These are phyloP conservation scores for Mastacembelus armatus DNA, from an alignment of 2,797 vertebrate species.

Conservation along the genomic window DNA sequence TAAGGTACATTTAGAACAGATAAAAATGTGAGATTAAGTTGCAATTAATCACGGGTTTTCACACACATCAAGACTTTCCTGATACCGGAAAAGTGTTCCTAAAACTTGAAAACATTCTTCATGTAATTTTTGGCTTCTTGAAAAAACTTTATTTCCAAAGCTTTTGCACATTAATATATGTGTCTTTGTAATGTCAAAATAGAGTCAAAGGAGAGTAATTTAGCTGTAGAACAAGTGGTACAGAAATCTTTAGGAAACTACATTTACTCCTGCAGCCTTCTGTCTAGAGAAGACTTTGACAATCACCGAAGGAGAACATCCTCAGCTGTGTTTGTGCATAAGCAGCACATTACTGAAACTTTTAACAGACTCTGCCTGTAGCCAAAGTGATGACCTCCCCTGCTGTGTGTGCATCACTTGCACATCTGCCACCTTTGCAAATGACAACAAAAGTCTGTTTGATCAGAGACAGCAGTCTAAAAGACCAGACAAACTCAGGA, in stretches of 20 bases:
- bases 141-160: not conserved
- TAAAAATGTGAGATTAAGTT: no score
- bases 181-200: not conserved
- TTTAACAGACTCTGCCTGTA: conserved; percentile 72
- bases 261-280: conserved; percentile 36
- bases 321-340: conserved; percentile 69
- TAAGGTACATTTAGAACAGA: no score
- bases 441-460: conserved; percentile 67
- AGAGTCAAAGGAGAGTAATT: conserved; percentile 13
- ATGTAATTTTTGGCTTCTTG: not conserved
- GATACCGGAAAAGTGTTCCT: no score
- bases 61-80: no score
- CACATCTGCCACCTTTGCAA: conserved; percentile 74
- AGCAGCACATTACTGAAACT: conserved; percentile 74
- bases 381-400: conserved; percentile 71
- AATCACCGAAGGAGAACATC: conserved; percentile 56
- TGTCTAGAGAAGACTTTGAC: conserved; percentile 39
- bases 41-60: no score
- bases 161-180: not conserved
- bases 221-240: conserved; percentile 10
- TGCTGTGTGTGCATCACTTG: conserved; percentile 65
- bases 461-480: conserved; percentile 51
- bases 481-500: conserved; percentile 47
- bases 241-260: conserved; percentile 18
- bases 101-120: no score